Conservation (phyloP, 2,113 vertebrate species). For the Henicopernis longicauda region DNA sequence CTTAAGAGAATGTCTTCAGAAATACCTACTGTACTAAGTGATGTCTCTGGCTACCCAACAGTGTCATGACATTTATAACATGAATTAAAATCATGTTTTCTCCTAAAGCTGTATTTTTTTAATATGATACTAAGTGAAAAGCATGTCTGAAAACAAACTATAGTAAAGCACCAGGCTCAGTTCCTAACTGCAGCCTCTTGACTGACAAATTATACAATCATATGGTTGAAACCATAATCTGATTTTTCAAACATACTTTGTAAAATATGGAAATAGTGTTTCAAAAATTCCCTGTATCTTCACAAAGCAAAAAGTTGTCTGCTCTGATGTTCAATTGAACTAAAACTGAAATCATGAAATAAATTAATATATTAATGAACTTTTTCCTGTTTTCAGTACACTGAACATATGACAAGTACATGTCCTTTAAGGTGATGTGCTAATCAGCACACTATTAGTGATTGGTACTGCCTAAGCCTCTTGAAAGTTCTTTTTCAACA, state of each 20-base stretch:
- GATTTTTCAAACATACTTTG: not conserved
- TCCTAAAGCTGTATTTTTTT: not conserved
- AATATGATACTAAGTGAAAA: not conserved
- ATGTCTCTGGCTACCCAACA: not conserved
- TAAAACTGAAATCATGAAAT: slow-evolving; percentile 25
- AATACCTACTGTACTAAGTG: not conserved
- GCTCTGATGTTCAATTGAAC: slow-evolving; percentile 61
- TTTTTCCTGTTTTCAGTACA: not conserved
- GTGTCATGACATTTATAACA: not conserved
- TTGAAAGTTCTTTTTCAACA: not conserved
- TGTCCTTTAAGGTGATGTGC: not conserved
- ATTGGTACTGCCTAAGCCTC: not conserved
- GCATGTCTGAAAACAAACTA: not conserved
- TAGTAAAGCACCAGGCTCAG: not conserved
- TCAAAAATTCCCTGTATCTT: not conserved
- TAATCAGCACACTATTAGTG: not conserved
- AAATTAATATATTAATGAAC: slow-evolving; percentile 45
- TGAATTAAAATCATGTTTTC: not conserved
- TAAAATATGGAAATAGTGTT: not conserved
- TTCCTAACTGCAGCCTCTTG: not conserved
- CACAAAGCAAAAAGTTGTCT: slow-evolving; percentile 47
- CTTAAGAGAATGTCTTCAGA: slow-evolving; percentile 24
- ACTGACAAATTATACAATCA: not conserved
- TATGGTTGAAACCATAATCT: not conserved
- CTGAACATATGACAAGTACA: not conserved